Percentiles rank a stretch among this genome's conserved stretches.
Evolutionary conservation across 2,797 vertebrate species (phyloP).

Genomic region (Mastacembelus armatus): DNA sequence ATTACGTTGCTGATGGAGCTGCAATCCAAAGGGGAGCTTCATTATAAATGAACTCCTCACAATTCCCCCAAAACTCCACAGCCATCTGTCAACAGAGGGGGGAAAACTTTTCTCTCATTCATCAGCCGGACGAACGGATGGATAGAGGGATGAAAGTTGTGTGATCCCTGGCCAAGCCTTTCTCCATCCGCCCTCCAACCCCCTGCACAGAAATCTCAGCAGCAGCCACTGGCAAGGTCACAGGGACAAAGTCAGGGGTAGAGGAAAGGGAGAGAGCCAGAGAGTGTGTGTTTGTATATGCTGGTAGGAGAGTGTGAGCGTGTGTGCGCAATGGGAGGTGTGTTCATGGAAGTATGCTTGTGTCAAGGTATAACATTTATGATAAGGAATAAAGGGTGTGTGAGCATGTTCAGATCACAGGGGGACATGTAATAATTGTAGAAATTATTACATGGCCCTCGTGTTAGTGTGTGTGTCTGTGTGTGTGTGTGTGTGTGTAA

Average conservation of each 20-base stretch:
- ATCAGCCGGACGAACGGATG: constrained; percentile 68
- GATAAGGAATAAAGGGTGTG: constrained; percentile 52
- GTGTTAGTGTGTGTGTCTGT: not conserved
- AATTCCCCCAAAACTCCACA: constrained; percentile 59
- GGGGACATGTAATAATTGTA: constrained; percentile 60
- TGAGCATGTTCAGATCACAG: constrained; percentile 55
- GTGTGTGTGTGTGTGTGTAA: not conserved
- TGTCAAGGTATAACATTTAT: constrained; percentile 41
- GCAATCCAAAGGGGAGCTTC: constrained; percentile 63
- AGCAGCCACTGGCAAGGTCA: constrained; percentile 81
- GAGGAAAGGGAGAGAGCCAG: constrained; percentile 41
- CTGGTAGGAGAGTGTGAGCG: not conserved
- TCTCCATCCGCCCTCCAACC: constrained; percentile 74
- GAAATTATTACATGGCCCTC: no score
- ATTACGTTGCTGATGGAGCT: constrained; percentile 62
- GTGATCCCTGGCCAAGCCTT: constrained; percentile 76
- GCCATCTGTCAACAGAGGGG: constrained; percentile 75
- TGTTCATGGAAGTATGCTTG: constrained; percentile 27
- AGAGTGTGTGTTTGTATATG: not conserved
- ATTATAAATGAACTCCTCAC: constrained; percentile 74
- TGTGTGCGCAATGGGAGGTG: constrained; percentile 20
- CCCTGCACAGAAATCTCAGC: constrained; percentile 71
- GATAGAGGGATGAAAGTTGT: constrained; percentile 68
- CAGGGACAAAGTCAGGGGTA: constrained; percentile 71
- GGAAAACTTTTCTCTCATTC: constrained; percentile 70